Base-by-base conservation (phyloP, 1,140 invertebrate genomes). In the Dufourea novaeangliae region DNA sequence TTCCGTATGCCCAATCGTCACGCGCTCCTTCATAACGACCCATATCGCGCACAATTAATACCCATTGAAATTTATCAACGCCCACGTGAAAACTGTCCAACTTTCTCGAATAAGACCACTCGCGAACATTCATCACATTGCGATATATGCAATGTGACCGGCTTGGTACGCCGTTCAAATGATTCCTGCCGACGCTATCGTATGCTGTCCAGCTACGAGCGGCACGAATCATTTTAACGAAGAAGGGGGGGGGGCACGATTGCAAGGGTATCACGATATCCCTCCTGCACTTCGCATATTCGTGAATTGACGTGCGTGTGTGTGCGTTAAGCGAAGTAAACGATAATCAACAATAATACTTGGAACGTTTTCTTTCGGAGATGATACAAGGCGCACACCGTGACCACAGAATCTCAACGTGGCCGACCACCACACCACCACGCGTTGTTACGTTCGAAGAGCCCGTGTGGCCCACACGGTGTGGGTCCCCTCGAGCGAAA, bases 371-470 rank as follows among this genome's bases (percentile, higher is more conserved):
- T 72, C 67, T 70, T 76, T 57, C 52, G 39, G 34, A n/a, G 32
- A 41, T 56, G 27, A 61, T 66, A 72, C n/a, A 52, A 68, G 56
- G 27, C 70, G 59, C 78, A 37, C 50, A 67, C 46, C 39, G 57
- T 74, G 81, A 61, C 59, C 64, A 72, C 68, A 72, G n/a, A n/a
- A 70, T 62, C 76, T 84, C 81, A 84, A 71, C 78, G 79, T 84
- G 74, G 61, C 54, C n/a, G n/a, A n/a, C n/a, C n/a, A n/a, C n/a
- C 79, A 70, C 20, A 20, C 39, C 66, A 84, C 73, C 79, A 84
- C 64, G 83, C 83, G 82, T 84, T 74, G 83, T 85, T 85, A 85
- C 83, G 82, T 84, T 85, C 82, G 82, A 84, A n/a, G n/a, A n/a
- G n/a, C n/a, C n/a, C n/a, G n/a, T n/a, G n/a, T n/a, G n/a, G n/a